Evolutionary conservation across 2,113 vertebrate species (phyloP), one percentile per base, ranked within the genome.

Genomic region (Lanius ludovicianus): DNA sequence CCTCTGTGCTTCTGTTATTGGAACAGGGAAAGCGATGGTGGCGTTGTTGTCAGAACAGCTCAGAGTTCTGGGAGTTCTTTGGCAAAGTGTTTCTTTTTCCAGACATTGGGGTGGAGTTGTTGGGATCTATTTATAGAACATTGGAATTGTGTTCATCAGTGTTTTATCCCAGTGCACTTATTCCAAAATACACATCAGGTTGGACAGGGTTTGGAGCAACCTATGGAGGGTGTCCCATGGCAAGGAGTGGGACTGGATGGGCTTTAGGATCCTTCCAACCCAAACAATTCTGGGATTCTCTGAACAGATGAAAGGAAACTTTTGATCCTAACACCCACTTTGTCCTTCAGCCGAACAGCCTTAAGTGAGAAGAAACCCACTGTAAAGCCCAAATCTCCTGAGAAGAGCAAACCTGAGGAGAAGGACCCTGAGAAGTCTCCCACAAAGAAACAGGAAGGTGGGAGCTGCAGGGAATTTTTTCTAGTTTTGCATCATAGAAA

Each of bases 391-490:
- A 99, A 99, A 92, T 99, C 99, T 89, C 99, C 99, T 10, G 99
- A 99, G 95, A 99, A 99, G 97, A 98, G 98, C 81, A 98, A 99
- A 87, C 98, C 99, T 39, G 99, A 99, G 5, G 99, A 99, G 77
- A 99, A 99, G 94, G 99, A 99, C 91, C 97, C 98, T 8, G 99
- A 99, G 63, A 99, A 99, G 84, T 99, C 99, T 55, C 99, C 99
- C 74, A 98, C 99, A 62, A 99, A 99, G 97, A 99, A 99, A 91
- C 98, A 98, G 57, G 99, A 99, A 98, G 99, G 99, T 99, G 93
- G 67, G 33, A 41, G 27, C 41, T n/a, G 8, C 22, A 6, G 10
- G 23, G 57, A 46, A 14, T 41, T 57, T 27, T 57, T 60, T 55
- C 0, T 11, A 25, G 21, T 46, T 33, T 24, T 35, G 7, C 9